Evolutionary conservation across 1,140 invertebrate species (phyloP), one percentile per base, ranked within the genome.

Genomic region (Aleiodes sp.): DNA sequence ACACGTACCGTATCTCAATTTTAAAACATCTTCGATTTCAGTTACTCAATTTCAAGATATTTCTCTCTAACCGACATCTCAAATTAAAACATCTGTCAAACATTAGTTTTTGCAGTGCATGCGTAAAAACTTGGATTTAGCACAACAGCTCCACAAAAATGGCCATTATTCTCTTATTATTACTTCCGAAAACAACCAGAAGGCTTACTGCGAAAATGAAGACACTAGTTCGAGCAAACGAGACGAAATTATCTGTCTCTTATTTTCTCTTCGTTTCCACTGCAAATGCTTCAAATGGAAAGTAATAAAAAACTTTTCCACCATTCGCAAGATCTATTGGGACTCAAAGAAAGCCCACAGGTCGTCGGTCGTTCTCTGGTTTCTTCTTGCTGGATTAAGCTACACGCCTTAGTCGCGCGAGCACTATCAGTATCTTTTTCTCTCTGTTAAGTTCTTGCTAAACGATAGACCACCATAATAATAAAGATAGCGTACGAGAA

Each of bases 401-500:
- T 46, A n/a, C n/a, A 8, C 46, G 9, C 52, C 29, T 35, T 39
- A 6, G 14, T 28, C 43, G 31, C 31, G 12, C 0, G 1, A 33
- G 31, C 28, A 29, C 12, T 19, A 8, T 1, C 28, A n/a, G 56
- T 59, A 57, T 64, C 60, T 56, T 28, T 31, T 41, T 4, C 16
- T 56, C 14, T 21, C 31, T 19, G 14, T 68, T 62, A 39, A 33
- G 21, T 26, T 43, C 62, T 29, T 46, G 46, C 65, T 71, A 71
- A 64, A 70, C 43, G 68, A 64, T 57, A 62, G 52, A 46, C 39
- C 41, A 21, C 8, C 62, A 68, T 72, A 65, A 72, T 72, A 69
- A 72, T 69, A 66, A 72, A 72, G 71, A 72, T 72, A 66, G 59
- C 62, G 57, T 33, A 19, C 52, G 35, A 41, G 33, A 67, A 41